Evolutionary conservation across 2,113 vertebrate genomes (phyloP), one percentile per base, ranked within the genome.

Genomic region (Mobula birostris): DNA sequence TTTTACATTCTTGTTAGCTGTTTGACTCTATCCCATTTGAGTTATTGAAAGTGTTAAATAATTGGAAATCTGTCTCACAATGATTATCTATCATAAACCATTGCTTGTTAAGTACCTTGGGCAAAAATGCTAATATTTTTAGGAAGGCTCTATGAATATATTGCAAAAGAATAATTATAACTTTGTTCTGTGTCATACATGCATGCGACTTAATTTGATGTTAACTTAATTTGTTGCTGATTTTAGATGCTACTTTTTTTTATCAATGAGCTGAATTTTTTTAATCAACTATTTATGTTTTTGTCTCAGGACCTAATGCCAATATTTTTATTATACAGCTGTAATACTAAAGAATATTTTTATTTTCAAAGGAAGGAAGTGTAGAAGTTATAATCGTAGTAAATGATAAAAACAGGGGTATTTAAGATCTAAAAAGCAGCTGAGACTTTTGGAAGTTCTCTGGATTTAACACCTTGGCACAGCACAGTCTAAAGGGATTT

Each of bases 381-480:
- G 32, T 79, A 9, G 40, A 56, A 56, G 40, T 83, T 24, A 83
- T 56, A 17, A 83, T 21, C 1, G 2, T 83, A 56, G 40, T 21
- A 83, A 83, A 83, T 24, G 27, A 87, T 17, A 66, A 66, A 90
- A 90, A 14, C n/a, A 32, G 29, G 63, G 32, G 11, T 29, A 66
- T 29, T 63, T 63, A 88, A 88, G 66, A 66, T 58, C 80, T 56
- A 58, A 83, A 83, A 83, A 83, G 80, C 40, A 83, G 80, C 48
- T 83, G 80, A 56, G 58, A 56, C 48, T 83, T 9, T 83, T 1
- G 48, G 5, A 83, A 83, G 17, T 83, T 61, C 58, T 32, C 58
- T 85, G 17, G 82, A 32, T 90, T n/a, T 88, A 83, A 61, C 85
- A 90, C 61, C 58, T 83, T 56, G 80, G 80, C 40, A 83, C 40